Evolutionary conservation across 1,140 invertebrate species (phyloP), one percentile per base, ranked within the genome.

Genomic region (Polypedilum pembai): DNA sequence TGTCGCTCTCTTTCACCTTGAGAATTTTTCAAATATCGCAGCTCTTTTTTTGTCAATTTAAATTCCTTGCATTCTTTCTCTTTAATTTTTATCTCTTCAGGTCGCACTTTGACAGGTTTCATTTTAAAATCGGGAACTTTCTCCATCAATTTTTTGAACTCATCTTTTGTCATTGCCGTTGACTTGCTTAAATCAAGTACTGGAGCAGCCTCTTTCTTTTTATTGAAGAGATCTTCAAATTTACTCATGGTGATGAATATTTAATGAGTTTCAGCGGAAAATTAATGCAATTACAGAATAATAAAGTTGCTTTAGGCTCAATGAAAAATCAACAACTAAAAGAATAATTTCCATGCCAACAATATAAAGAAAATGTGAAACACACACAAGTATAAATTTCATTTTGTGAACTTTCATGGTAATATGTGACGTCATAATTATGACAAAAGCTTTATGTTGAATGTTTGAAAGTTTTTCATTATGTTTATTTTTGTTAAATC

Each of bases 101-200:
- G 79, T 73, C 84, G 84, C 12, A 90, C 86, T 85, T 94, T 95
- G 82, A 95, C 93, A 0, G 92, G 87, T 77, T 92, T 88, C 73
- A 95, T 94, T 83, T 93, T 94, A 78, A 92, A 94, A 79, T 96
- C 94, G 0, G 93, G 93, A 21, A 95, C 90, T 83, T 92, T 92
- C 77, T 94, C 92, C 77, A 92, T 85, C 21, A 94, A 85, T 74
- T 88, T 88, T 76, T 90, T 88, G 77, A 94, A 93, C 79, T 96
- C 93, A 78, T 94, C 92, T 76, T 89, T 87, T 17, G 88, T 88
- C 76, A 88, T 91, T 56, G 87, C 87, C 3, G 89, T 88, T n/a
- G 88, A 87, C 81, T 91, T 91, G 73, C 91, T 93, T 74, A 95
- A 86, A 83, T 96, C 94, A 4, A 95, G 84, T 76, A 94, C 90